These are phyloP conservation scores for Cheilosia soror DNA, from an alignment of 2,888 invertebrate species.

Conservation along the genomic window DNA sequence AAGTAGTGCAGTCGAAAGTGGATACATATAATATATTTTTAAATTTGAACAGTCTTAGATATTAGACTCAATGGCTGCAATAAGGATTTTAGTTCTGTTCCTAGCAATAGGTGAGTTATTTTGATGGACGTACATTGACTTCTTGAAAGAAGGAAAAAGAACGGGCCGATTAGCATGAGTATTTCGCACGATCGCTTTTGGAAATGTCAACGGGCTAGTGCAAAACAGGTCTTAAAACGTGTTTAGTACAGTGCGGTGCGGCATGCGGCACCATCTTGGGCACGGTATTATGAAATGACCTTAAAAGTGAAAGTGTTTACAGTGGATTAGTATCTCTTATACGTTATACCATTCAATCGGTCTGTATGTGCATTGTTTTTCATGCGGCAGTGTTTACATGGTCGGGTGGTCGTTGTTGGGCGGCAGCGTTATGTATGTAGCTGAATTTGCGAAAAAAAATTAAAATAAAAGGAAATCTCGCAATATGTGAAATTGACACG, in stretches of 20 bases:
- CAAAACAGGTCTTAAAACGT: conserved; percentile 58
- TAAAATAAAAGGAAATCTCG: conserved; percentile 26
- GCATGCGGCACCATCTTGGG: conserved; percentile 24
- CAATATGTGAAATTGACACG: conserved; percentile 1
- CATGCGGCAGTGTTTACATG: conserved; percentile 8
- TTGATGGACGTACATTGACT: background rate
- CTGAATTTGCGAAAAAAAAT: background rate
- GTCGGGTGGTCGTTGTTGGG: conserved; percentile 9
- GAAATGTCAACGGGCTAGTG: conserved; percentile 58
- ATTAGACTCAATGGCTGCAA: conserved; percentile 46
- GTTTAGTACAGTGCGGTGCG: conserved; percentile 22
- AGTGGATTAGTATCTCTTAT: conserved; percentile 26
- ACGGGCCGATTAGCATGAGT: background rate
- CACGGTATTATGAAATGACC: conserved; percentile 71
- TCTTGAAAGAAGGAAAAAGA: background rate
- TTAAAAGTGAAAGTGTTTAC: conserved; percentile 76
- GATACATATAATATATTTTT: conserved; percentile 1
- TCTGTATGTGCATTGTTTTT: conserved; percentile 11
- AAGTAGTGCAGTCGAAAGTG: conserved; percentile 54
- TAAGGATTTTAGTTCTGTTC: conserved; percentile 52
- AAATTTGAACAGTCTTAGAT: conserved; percentile 17
- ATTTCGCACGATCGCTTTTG: conserved; percentile 23
- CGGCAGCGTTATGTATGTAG: conserved; percentile 5
- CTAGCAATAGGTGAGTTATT: conserved; percentile 61
- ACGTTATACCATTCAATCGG: background rate